Evolutionary conservation across 2,888 invertebrate genomes (phyloP), one percentile per base, ranked within the genome.

Genomic region (Temnothorax unifasciatus): DNA sequence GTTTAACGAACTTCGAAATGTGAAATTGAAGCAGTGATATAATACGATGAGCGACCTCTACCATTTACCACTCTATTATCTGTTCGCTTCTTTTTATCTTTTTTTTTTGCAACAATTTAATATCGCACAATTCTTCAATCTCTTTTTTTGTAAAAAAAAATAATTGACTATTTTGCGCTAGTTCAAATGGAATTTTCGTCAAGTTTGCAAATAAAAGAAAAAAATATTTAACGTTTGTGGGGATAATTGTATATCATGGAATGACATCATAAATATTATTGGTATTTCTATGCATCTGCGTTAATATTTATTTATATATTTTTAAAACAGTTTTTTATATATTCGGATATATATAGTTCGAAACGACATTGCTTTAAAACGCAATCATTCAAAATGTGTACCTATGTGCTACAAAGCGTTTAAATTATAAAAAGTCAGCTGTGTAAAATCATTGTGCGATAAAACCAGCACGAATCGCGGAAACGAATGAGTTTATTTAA

Each of bases 401-500:
- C 3, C 29, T 29, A 21, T 18, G 1, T 52, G 41, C 15, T 18
- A 9, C 71, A 3, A 18, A 18, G 59, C 47, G 34, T 66, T 15
- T 2, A 34, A 74, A 29, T 38, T 34, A 47, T 15, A 73, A 41
- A 73, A 47, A 74, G 11, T 47, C 21, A 34, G 15, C 34, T 18
- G 13, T 8, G 13, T 59, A 59, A 81, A 81, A 74, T 47, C 25
- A 44, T 47, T 25, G 25, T 21, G 18, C 47, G 41, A 25, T 21
- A 81, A 75, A 79, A 34, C 4, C 4, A 18, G 9, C 34, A 54
- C 38, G 8, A 34, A 38, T 34, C 38, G 21, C 11, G 64, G 13
- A 76, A 63, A 76, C 47, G n/a, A 74, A 21, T 29, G n/a, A 47
- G 34, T 79, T 79, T 74, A 79, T 50, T 74, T 74, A 79, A 73